Evolutionary conservation across 2,888 invertebrate species (phyloP), one percentile per base, ranked within the genome.

Genomic region (Orthonychiurus folsomi): DNA sequence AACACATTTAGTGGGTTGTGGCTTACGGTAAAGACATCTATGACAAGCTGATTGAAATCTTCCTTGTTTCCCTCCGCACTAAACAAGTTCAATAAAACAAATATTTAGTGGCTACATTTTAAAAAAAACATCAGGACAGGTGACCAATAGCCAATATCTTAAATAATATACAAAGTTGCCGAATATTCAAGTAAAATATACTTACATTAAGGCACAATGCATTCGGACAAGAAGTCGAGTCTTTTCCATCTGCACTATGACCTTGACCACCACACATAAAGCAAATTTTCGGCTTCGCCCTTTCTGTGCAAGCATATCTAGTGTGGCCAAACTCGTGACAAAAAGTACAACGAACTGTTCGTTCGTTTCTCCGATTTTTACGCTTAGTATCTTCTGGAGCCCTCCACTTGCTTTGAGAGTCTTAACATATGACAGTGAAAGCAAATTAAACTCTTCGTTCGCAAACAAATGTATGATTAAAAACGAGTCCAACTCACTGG

Each of bases 31-130:
- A 3, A 56, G 2, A 20, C 56, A 56, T 20, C 28, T 37, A 2
- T 37, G 18, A 37, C 56, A 56, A 15, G 21, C 25, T 20, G 3
- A 9, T 23, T 24, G 55, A 24, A 55, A 15, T 23, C 15, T 9
- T 5, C 52, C n/a, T 52, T 55, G 21, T 9, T 23, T 9, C 12
- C 5, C 18, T 24, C 55, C 55, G 25, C 55, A 55, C 55, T 55
- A 25, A 24, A 24, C 12, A 55, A 55, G 24, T 37, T 37, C 56
- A 56, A 56, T 18, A 27, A 56, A 27, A 56, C 55, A 55, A 23
- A 55, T 55, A 25, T 3, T 21, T n/a, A 20, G n/a, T 37, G 3
- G 12, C 15, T 37, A 37, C 5, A 37, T 15, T 37, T 37, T n/a
- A n/a, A n/a, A n/a, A n/a, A n/a, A n/a, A n/a, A n/a, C n/a, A n/a